Conservation (phyloP, 2,888 invertebrate species). For the Lutraria lutraria region DNA sequence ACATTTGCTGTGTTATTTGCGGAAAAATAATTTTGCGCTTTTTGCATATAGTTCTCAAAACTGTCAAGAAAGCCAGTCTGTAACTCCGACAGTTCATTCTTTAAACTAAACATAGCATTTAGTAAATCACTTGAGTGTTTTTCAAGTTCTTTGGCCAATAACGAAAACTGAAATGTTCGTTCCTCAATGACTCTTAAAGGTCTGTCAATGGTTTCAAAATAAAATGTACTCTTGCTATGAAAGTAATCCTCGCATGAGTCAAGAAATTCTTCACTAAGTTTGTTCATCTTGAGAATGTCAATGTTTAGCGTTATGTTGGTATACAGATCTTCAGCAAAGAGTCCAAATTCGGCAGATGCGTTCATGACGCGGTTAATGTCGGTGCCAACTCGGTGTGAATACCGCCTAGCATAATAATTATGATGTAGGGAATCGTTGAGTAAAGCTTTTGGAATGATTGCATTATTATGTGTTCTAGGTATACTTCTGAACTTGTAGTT, state of each 20-base stretch:
- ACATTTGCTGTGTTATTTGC: conserved; percentile 26
- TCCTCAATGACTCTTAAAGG: conserved; percentile 61
- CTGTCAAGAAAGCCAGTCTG: conserved; percentile 30
- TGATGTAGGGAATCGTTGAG: conserved; percentile 62
- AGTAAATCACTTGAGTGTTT: conserved; percentile 9
- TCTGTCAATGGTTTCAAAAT: conserved; percentile 70
- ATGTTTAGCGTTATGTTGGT: conserved; percentile 21
- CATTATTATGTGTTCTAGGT: conserved; percentile 52
- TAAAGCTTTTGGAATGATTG: conserved; percentile 69
- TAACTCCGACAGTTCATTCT: conserved; percentile 35
- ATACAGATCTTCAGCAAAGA: conserved; percentile 51
- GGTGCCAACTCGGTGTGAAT: conserved; percentile 48
- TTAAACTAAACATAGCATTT: conserved; percentile 18
- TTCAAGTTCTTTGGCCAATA: conserved; percentile 47
- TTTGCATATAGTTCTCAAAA: conserved; percentile 42
- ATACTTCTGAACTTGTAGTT: conserved; percentile 68
- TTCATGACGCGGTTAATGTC: conserved; percentile 56
- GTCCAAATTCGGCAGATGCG: conserved; percentile 40
- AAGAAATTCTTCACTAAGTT: conserved; percentile 58
- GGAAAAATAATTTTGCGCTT: conserved; percentile 39
- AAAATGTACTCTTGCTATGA: conserved; percentile 74
- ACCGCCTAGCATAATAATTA: conserved; percentile 47
- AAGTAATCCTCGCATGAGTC: conserved; percentile 68
- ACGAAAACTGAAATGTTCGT: conserved; percentile 53
- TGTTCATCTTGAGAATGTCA: conserved; percentile 45